Conservation (phyloP, 2,797 vertebrate species). For the Oreonectes daqikongensis region DNA sequence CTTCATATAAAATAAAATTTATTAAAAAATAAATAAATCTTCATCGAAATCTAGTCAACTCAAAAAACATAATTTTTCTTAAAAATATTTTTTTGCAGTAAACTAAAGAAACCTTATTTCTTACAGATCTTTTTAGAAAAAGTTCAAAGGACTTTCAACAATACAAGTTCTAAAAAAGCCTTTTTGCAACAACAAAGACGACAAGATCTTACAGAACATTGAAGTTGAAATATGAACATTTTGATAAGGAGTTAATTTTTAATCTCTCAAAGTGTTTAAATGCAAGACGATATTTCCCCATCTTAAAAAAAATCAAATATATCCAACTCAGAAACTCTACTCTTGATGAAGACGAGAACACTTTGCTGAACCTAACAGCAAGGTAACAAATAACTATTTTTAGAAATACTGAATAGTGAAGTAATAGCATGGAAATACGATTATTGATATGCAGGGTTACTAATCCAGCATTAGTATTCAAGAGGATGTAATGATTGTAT, state of each 20-base stretch:
- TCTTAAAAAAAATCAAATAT: background rate
- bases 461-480: slow-evolving; percentile 13
- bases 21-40: no score
- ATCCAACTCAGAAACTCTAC: background rate
- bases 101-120: background rate
- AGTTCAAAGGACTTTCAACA: background rate
- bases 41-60: no score
- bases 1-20: no score
- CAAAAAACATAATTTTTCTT: no score
- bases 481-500: slow-evolving; percentile 7
- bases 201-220: no score
- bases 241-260: no score
- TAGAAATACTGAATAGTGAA: background rate
- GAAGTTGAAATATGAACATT: no score
- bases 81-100: no score
- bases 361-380: background rate
- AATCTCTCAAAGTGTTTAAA: no score
- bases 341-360: background rate
- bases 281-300: no score
- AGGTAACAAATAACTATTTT: background rate
- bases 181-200: background rate
- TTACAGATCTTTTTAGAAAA: background rate
- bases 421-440: background rate
- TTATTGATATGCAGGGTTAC: slow-evolving; percentile 13
- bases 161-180: background rate